phyloP scores from a whole-genome alignment of 2,113 vertebrate genomes.

The Megaceryle torquata region DNA sequence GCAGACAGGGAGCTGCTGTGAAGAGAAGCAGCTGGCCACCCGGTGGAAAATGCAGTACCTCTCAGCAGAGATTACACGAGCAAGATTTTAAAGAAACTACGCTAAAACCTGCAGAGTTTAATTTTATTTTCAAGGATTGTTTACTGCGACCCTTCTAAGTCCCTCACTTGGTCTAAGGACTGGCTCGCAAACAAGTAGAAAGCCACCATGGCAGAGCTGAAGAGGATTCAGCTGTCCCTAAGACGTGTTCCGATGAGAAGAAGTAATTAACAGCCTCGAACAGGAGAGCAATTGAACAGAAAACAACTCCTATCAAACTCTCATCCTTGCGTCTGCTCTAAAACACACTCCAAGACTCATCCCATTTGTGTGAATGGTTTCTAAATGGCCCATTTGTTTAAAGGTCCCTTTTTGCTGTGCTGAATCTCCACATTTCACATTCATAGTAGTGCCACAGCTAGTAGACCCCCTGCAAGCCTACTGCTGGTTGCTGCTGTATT shows the following conservation, averaged over 20 bases:
- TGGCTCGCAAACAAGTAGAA: neutral
- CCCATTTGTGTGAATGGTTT: neutral
- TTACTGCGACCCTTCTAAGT: neutral
- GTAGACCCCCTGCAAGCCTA: neutral
- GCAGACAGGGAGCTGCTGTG: neutral
- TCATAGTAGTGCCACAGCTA: neutral
- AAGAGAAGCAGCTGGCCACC: neutral
- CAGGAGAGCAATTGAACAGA: neutral
- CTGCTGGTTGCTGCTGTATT: neutral
- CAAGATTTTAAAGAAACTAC: neutral
- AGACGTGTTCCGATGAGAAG: neutral
- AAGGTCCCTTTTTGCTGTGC: neutral
- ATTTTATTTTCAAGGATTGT: neutral
- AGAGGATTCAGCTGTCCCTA: neutral
- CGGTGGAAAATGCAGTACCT: neutral
- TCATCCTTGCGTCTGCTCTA: neutral
- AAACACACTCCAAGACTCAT: neutral
- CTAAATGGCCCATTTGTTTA: neutral
- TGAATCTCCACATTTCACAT: neutral
- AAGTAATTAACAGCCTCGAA: neutral
- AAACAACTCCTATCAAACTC: neutral
- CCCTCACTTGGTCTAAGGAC: neutral
- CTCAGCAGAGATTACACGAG: neutral
- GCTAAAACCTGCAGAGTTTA: neutral
- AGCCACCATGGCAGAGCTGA: neutral